These are phyloP conservation scores for Mormyrus lacerda DNA, from an alignment of 2,113 vertebrate species.

Conservation along the genomic window DNA sequence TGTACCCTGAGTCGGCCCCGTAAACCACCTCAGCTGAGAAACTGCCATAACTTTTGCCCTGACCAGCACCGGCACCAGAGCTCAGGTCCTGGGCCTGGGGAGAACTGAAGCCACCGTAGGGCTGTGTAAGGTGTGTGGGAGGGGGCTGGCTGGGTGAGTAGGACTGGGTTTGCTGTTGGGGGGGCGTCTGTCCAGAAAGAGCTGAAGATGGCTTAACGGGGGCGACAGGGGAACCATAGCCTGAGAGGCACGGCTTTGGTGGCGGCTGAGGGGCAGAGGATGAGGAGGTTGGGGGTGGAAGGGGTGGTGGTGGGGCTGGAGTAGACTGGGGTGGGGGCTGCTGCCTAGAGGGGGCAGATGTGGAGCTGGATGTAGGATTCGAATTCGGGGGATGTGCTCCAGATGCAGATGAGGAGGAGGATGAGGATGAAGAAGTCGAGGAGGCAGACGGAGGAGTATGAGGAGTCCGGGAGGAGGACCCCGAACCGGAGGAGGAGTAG, in stretches of 20 bases:
- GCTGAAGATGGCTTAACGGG: conserved; percentile 72
- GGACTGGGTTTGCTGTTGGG: conserved; percentile 64
- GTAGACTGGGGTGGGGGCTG: conserved; percentile 57
- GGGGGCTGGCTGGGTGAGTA: conserved; percentile 75
- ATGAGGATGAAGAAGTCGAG: conserved; percentile 61
- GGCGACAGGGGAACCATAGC: conserved; percentile 65
- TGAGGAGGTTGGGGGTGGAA: conserved; percentile 46
- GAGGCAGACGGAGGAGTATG: conserved; percentile 69
- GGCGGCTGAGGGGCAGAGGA: conserved; percentile 48
- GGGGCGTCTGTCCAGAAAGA: conserved; percentile 71
- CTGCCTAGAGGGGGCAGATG: conserved; percentile 59
- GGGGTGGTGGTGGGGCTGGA: conserved; percentile 54
- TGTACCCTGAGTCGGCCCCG: conserved; percentile 62
- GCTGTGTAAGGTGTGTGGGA: conserved; percentile 59
- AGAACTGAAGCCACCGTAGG: conserved; percentile 70
- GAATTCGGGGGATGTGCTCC: conserved; percentile 44
- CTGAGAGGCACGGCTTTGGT: conserved; percentile 63
- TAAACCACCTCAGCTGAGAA: conserved; percentile 71
- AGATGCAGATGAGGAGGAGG: conserved; percentile 60
- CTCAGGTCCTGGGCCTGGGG: conserved; percentile 75
- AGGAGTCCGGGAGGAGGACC: conserved; percentile 64
- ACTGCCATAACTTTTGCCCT: conserved; percentile 59
- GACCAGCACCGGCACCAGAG: conserved; percentile 55
- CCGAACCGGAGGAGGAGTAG: conserved; percentile 67
- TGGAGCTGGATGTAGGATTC: conserved; percentile 48